Percentiles rank a stretch among this genome's conserved stretches.
phyloP scores from a whole-genome alignment of 2,888 invertebrate genomes.

The Mayetiola destructor region DNA sequence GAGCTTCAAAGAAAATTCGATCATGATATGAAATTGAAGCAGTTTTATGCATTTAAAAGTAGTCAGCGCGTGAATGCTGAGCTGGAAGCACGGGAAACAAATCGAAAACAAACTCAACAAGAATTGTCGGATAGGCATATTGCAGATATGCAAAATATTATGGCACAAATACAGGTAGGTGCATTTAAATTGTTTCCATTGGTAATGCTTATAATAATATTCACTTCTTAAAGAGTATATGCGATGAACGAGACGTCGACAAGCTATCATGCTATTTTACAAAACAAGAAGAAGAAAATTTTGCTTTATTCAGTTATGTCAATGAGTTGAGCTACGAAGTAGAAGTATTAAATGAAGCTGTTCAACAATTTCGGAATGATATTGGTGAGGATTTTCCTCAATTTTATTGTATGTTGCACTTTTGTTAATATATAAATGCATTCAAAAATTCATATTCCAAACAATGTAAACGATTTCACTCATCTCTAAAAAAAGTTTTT shows the following conservation, averaged over 20 bases:
- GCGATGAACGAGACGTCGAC: conserved; percentile 50
- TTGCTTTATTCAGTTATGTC: conserved; percentile 79
- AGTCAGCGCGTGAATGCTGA: conserved; percentile 62
- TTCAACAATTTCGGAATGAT: conserved; percentile 44
- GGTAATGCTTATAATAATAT: neutral
- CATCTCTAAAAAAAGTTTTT: too few relatives aligned
- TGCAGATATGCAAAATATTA: conserved; percentile 56
- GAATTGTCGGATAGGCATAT: conserved; percentile 57
- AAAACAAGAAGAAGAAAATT: conserved; percentile 81
- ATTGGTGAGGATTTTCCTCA: too few relatives aligned
- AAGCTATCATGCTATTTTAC: conserved; percentile 58
- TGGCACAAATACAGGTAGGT: conserved; percentile 54
- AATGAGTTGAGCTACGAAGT: conserved; percentile 77
- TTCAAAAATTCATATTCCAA: too few relatives aligned
- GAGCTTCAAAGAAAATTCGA: conserved; percentile 74
- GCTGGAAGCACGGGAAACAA: conserved; percentile 56
- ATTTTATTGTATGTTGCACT: too few relatives aligned
- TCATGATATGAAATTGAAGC: conserved; percentile 68
- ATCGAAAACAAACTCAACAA: conserved; percentile 50
- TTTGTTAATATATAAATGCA: too few relatives aligned
- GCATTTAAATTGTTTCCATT: neutral
- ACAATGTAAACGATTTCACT: too few relatives aligned
- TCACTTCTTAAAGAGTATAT: conserved; percentile 36
- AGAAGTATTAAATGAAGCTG: conserved; percentile 54
- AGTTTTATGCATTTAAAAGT: conserved; percentile 73